phyloP scores from a whole-genome alignment of 2,797 vertebrate species.

The Phrynocephalus guinanensis region DNA sequence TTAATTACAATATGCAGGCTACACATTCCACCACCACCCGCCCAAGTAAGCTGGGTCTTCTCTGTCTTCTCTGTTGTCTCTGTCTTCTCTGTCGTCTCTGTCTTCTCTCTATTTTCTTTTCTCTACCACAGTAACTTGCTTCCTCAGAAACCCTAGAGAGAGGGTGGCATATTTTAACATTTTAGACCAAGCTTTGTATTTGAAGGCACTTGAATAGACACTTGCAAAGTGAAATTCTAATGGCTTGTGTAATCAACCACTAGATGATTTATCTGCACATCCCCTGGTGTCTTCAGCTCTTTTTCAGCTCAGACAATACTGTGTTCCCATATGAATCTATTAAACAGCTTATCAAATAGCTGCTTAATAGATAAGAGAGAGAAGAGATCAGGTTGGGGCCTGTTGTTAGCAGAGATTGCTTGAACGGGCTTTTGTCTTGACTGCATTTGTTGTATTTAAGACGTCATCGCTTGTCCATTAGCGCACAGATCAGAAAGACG shows the following conservation, averaged over 20 bases:
- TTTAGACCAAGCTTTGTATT: conserved; percentile 13
- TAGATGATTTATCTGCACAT: not conserved
- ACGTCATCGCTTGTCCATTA: not conserved
- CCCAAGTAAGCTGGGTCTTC: not conserved
- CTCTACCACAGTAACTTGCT: not conserved
- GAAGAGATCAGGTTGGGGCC: not conserved
- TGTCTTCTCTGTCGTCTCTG: not conserved
- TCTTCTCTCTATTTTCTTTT: not conserved
- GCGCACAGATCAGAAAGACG: not conserved
- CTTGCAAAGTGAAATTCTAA: conserved; percentile 1
- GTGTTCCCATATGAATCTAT: not conserved
- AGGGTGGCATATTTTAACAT: not conserved
- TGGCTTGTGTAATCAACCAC: not conserved
- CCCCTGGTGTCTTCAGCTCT: not conserved
- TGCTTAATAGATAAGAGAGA: not conserved
- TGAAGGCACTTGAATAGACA: conserved; percentile 8
- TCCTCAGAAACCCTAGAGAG: not conserved
- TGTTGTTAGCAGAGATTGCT: not conserved
- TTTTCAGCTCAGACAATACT: not conserved
- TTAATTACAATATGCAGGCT: too few species aligned
- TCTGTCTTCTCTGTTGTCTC: not conserved
- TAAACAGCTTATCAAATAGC: conserved; percentile 16
- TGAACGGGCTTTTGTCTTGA: not conserved
- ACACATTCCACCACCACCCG: too few species aligned
- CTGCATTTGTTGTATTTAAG: not conserved